Conservation (phyloP, 1,140 invertebrate genomes). For the Rhopalosiphum maidis region DNA sequence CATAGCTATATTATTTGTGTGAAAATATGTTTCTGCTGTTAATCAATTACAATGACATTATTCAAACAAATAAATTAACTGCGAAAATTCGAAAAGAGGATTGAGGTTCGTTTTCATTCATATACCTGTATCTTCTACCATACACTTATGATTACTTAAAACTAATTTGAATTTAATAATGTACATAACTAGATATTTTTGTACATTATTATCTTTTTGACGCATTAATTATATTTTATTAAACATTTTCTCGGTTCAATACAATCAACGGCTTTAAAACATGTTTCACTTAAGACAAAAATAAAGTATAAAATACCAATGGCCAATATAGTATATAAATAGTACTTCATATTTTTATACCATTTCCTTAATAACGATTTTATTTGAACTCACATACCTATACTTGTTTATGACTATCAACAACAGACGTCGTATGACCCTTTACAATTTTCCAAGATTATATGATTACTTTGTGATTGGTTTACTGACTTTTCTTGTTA, state of each 20-base stretch:
- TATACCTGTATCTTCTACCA: neutral
- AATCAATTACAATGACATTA: conserved; percentile 12
- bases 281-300: neutral
- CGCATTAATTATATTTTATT: neutral
- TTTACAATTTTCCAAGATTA: neutral
- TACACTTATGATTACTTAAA: neutral
- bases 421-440: neutral
- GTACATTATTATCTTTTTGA: neutral
- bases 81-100: neutral
- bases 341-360: neutral
- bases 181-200: neutral
- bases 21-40: neutral
- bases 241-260: neutral
- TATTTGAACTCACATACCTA: neutral
- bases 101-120: neutral
- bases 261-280: neutral
- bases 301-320: neutral
- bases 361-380: neutral
- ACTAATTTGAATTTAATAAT: neutral
- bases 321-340: neutral
- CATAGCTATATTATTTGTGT: neutral
- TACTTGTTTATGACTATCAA: neutral
- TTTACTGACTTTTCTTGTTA: conserved; percentile 16
- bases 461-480: neutral
- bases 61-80: neutral